Evolutionary conservation across 2,888 invertebrate genomes (phyloP).

Genomic region (Tenthredo scrophulariae): DNA sequence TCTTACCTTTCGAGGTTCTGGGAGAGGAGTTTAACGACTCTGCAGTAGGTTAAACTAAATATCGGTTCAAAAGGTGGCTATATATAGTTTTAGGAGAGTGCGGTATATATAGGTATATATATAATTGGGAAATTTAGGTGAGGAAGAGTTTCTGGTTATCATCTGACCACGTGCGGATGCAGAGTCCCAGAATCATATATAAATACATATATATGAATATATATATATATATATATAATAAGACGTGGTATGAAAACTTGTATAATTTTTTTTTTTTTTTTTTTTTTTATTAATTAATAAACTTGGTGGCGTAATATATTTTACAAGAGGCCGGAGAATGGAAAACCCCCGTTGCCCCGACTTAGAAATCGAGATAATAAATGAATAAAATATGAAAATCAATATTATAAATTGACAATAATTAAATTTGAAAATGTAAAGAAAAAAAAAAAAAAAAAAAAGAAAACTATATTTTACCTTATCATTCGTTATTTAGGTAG

Average conservation of each 20-base stretch:
- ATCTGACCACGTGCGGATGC: neutral
- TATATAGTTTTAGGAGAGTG: neutral
- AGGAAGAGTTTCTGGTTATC: constrained; percentile 18
- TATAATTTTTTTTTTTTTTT: constrained; percentile 57
- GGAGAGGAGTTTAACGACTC: neutral
- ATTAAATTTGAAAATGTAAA: neutral
- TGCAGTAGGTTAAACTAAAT: neutral
- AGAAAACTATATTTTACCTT: neutral
- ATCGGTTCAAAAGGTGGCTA: neutral
- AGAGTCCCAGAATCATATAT: neutral
- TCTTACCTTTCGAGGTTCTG: neutral
- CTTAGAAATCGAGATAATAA: constrained; percentile 74
- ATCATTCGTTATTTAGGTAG: neutral
- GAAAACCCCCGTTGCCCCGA: constrained; percentile 63
- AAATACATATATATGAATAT: neutral
- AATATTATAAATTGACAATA: neutral
- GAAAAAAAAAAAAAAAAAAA: neutral
- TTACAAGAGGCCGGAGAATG: constrained; percentile 50
- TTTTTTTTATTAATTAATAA: constrained; percentile 76
- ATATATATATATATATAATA: neutral
- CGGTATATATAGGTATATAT: too few species aligned
- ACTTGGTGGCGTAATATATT: constrained; percentile 66
- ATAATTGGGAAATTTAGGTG: neutral
- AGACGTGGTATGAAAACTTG: constrained; percentile 24
- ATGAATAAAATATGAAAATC: neutral